Evolutionary conservation across 2,888 invertebrate genomes (phyloP), one percentile per base, ranked within the genome.

Genomic region (Drosophila koepferae): DNA sequence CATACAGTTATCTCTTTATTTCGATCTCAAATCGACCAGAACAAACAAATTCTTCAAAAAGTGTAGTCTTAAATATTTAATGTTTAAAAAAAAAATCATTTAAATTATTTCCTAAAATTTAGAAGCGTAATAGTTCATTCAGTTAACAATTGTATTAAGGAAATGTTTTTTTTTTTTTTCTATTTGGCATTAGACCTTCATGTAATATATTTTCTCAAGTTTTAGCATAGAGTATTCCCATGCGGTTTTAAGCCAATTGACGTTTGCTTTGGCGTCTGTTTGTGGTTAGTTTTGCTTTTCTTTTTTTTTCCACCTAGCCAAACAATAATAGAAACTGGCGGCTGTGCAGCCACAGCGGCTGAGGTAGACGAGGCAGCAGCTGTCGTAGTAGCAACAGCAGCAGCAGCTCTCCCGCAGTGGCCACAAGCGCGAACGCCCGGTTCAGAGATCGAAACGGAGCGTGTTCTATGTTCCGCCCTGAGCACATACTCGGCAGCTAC

Each of bases 241-340:
- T 40, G 44, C 55, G 63, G 59, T 48, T 69, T 48, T 16, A 20
- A 58, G 55, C 31, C 48, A 51, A 55, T 49, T 75, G 63, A 34
- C 56, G 61, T 43, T 69, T 48, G 59, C 36, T 56, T 41, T 53
- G 68, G 51, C 20, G 64, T 61, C 28, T 55, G 65, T 44, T 74
- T 77, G 71, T 61, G 63, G 74, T 78, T 72, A 53, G 59, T 63
- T 65, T 70, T 72, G 65, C 58, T 36, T 34, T 34, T 67, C 58
- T 70, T 59, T 77, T 74, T 82, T 67, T 61, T 65, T 55, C 81
- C 64, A 73, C 66, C 73, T 81, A 80, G 85, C 74, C 77, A 86
- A 84, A 85, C 77, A 89, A 85, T 89, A 85, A 85, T 85, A 85
- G 89, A 81, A 77, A 81, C 77, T 69, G 74, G 66, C 78, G 76